Conservation (phyloP, 2,113 vertebrate genomes). For the Manacus vitellinus region DNA sequence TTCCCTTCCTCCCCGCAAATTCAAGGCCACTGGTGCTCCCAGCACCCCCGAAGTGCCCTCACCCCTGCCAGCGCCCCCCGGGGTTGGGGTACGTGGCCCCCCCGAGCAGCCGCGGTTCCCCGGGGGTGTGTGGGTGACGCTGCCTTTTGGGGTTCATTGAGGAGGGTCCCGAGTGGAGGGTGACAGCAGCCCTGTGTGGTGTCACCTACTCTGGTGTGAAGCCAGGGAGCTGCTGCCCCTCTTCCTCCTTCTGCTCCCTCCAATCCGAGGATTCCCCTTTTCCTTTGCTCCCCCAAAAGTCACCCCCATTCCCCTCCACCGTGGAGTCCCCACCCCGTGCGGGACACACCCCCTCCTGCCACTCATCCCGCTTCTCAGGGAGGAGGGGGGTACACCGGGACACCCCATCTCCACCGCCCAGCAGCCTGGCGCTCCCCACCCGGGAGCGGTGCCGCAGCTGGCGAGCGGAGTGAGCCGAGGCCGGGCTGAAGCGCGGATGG, state of each 20-base stretch:
- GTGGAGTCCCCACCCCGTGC: too few relatives aligned
- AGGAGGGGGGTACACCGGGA: neutral
- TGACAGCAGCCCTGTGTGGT: neutral
- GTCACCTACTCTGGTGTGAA: neutral
- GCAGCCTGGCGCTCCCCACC: slow-evolving; percentile 35
- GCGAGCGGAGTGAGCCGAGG: neutral
- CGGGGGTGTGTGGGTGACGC: too few relatives aligned
- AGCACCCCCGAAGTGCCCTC: neutral
- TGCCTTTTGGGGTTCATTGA: neutral
- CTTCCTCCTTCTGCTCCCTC: neutral
- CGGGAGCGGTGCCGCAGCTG: slow-evolving; percentile 45
- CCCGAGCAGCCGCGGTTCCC: neutral
- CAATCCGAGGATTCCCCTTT: neutral
- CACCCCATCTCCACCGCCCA: neutral
- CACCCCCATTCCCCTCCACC: neutral
- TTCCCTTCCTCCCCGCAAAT: too few relatives aligned
- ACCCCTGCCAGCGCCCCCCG: neutral
- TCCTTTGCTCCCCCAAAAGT: neutral
- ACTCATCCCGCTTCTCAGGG: neutral
- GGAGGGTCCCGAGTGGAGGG: neutral
- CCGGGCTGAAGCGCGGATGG: too few relatives aligned
- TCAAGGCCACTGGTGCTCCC: neutral
- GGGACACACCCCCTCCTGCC: neutral
- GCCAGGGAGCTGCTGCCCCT: neutral
- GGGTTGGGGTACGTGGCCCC: neutral